Evolutionary conservation across 2,888 invertebrate species (phyloP), one percentile per base, ranked within the genome.

Genomic region (Dryadula phaetusa): DNA sequence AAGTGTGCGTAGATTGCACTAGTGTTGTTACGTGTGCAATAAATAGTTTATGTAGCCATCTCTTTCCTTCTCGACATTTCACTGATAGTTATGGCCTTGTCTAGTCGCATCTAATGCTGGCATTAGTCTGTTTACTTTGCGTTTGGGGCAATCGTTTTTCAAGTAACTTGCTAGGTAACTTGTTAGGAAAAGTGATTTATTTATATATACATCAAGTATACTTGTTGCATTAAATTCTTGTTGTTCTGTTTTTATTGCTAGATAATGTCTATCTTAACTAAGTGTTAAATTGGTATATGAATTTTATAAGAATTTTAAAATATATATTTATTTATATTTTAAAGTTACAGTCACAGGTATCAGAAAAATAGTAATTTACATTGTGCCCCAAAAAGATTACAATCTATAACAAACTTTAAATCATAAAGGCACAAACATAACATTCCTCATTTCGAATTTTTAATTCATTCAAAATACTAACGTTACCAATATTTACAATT

Each of bases 31-130:
- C 89, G 87, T 90, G 88, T 91, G 92, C 90, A 90, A 90, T 89
- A 91, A 90, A 89, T 90, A 90, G 88, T 86, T 85, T 85, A 79
- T 91, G 82, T 86, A 84, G 83, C 92, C 87, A 82, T 92, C 92
- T 92, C 92, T 91, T 90, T 92, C 91, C 84, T 84, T 86, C 92
- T 88, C 91, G 87, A 90, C 92, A 92, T 92, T 92, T 92, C 90
- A 91, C 90, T 90, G 92, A 92, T 92, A 92, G 90, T 87, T 90
- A 83, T 87, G 90, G 92, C 92, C 92, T 92, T 91, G 92, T 92
- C 92, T 92, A 92, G 91, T 92, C 90, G 90, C 92, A 92, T 92
- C 92, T 92, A 92, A 92, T 91, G 88, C 91, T 89, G 86, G 91
- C 87, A 79, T 88, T 90, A 90, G 92, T 85, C 78, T 77, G 87